Base-by-base conservation (phyloP, 2,113 vertebrate species). In the Anser brachyrhynchus region DNA sequence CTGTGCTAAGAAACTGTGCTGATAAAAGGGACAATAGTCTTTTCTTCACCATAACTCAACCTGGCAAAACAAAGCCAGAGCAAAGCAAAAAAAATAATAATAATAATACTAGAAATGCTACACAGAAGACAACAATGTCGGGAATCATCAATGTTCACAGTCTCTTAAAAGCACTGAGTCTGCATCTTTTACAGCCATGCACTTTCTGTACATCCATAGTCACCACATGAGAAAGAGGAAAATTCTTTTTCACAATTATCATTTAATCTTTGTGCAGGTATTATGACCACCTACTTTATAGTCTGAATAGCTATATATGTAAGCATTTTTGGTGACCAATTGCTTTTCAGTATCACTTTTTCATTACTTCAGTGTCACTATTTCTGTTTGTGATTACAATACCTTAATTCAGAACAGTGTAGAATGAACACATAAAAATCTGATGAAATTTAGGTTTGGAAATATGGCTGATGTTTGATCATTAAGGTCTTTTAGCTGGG, bases 91-190 rank as follows among this genome's bases (percentile, higher is more conserved):
- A 6, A 29, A 73, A 4, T 39, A 39, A 39, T 39, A 39, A 39
- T 39, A 39, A 5, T 66, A 39, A 21, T 64, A 25, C 20, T 11
- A 64, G 59, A 22, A 73, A 49, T 62, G 33, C 41, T 61, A 25
- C 1, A 11, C 5, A 75, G n/a, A 52, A 10, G 4, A 74, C 18
- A 28, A 66, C 41, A 35, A 5, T n/a, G n/a, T 4, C 21, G 84
- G 62, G 62, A 83, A 11, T 8, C 22, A 31, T 13, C 55, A 33
- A 2, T 14, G 26, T 2, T 79, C n/a, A 49, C 0, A 0, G 46
- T 22, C 26, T 35, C 59, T 55, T 46, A 41, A 67, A 79, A 83
- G 7, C 7, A 11, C 19, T n/a, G 20, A 4, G 14, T 66, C 29
- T 58, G 29, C 11, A 51, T 12, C 26, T 90, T 76, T 37, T 58